These are phyloP conservation scores for Merops nubicus DNA, from an alignment of 2,113 vertebrate genomes.

Conservation along the genomic window DNA sequence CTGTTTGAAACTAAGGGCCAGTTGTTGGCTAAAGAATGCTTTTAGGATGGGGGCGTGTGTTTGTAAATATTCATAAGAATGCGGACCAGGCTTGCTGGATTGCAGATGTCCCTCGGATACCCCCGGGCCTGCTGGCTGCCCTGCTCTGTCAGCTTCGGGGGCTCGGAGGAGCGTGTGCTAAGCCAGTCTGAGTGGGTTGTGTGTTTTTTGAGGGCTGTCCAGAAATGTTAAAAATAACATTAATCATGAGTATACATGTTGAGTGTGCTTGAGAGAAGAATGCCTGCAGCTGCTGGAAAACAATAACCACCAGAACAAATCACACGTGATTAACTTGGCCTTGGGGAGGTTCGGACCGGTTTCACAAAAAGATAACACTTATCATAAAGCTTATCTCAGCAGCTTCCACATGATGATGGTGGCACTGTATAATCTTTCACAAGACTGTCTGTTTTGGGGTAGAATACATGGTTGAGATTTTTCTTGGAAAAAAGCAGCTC, in stretches of 20 bases:
- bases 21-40: background rate
- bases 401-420: background rate
- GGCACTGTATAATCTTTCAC: background rate
- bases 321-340: background rate
- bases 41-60: background rate
- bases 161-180: background rate
- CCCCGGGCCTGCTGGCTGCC: background rate
- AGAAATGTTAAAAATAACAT: slow-evolving; percentile 66
- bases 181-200: background rate
- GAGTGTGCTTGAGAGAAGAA: slow-evolving; percentile 35
- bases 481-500: slow-evolving; percentile 4
- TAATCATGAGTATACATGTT: slow-evolving; percentile 3
- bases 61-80: background rate
- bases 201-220: slow-evolving; percentile 19
- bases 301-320: slow-evolving; percentile 44
- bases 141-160: accelerated
- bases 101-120: background rate
- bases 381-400: slow-evolving; percentile 38
- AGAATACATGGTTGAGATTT: background rate
- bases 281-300: slow-evolving; percentile 52
- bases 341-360: background rate
- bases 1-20: background rate
- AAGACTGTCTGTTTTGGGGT: background rate
- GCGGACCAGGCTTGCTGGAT: background rate
- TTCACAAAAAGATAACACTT: background rate